Evolutionary conservation across 2,113 vertebrate genomes (phyloP).

Genomic region (Indri indri): DNA sequence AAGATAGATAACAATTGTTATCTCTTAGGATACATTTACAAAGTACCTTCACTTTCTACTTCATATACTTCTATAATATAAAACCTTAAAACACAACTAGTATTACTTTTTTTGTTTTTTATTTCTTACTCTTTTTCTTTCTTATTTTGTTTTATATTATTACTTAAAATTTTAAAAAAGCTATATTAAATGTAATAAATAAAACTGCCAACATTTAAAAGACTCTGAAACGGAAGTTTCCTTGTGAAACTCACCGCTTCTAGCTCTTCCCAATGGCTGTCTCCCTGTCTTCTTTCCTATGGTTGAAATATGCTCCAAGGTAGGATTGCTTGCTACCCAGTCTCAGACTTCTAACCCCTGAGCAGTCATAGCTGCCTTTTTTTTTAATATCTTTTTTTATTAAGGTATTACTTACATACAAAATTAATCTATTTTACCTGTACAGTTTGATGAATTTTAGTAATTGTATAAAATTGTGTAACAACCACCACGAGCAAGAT

Average conservation of each 20-base stretch:
- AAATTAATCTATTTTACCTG: neutral
- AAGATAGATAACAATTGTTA: neutral
- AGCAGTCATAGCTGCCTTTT: neutral
- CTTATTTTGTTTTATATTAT: no score
- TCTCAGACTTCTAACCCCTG: neutral
- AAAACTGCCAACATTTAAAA: constrained; percentile 16
- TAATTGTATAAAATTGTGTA: neutral
- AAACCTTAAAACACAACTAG: constrained; percentile 18
- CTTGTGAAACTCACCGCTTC: neutral
- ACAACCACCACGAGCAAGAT: neutral
- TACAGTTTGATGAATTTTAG: neutral
- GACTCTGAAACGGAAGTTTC: neutral
- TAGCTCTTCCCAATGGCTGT: neutral
- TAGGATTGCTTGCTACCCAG: neutral
- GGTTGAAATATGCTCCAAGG: neutral
- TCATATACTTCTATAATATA: neutral
- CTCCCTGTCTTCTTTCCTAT: neutral
- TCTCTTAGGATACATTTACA: neutral
- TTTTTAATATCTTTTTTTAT: neutral
- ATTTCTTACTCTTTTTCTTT: no score
- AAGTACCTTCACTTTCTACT: neutral
- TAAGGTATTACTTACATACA: neutral
- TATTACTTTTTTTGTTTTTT: neutral
- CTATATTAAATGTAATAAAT: neutral
- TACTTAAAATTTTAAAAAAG: neutral